Evolutionary conservation across 2,888 invertebrate species (phyloP).

Genomic region (Ischnura elegans): DNA sequence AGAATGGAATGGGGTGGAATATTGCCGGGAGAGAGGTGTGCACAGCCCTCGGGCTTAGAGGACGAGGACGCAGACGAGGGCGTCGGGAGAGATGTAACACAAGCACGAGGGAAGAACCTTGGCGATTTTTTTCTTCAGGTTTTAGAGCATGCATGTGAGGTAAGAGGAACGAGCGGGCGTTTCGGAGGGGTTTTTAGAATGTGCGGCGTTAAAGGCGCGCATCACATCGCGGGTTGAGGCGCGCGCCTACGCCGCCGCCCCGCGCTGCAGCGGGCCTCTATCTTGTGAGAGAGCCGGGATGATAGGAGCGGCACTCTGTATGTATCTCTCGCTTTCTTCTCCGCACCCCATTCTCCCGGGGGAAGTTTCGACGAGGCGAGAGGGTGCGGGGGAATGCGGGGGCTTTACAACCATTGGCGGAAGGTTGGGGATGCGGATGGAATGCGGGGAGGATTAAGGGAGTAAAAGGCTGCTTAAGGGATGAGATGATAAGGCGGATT

Average conservation of each 20-base stretch:
- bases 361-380: background rate
- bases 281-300: background rate
- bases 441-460: background rate
- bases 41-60: too few relatives aligned
- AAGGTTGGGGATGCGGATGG: background rate
- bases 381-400: background rate
- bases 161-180: background rate
- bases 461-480: constrained; percentile 34
- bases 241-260: background rate
- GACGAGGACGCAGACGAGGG: background rate
- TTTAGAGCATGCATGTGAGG: background rate
- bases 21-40: too few relatives aligned
- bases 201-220: background rate
- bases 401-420: background rate
- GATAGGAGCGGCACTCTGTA: background rate
- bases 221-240: background rate
- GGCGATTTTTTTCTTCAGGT: background rate
- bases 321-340: background rate
- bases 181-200: too few relatives aligned
- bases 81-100: background rate
- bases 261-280: background rate
- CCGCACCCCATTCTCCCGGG: background rate
- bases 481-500: constrained; percentile 38
- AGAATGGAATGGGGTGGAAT: background rate
- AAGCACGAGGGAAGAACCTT: background rate